Base-by-base conservation (phyloP, 1,140 invertebrate species). In the Fopius arisanus region DNA sequence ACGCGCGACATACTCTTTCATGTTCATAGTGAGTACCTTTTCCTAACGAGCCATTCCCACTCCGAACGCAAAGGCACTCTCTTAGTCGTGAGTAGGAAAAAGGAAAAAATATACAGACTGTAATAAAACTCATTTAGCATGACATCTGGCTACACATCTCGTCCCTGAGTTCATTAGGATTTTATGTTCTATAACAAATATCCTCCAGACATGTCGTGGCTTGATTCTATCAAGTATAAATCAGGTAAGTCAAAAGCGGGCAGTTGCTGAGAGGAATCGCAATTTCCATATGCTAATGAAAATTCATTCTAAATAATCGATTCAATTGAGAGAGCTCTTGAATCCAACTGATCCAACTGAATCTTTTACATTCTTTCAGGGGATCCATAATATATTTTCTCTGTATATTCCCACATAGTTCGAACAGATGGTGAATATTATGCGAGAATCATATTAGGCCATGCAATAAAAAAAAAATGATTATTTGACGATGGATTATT, bases 21-120 rank as follows among this genome's bases (percentile, higher is more conserved):
- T 65, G 62, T 31, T 59, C 54, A 59, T 59, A 23, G 54, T 59
- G 19, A 59, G 54, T 33, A 65, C 62, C 14, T 65, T 65, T 33
- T 65, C 12, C 62, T 65, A 65, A 65, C 62, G 29, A 65, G 62
- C 62, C 12, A 37, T 65, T 33, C 29, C n/a, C 16, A 33, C n/a
- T 16, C 14, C 43, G 16, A 48, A 48, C 43, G 43, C 16, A 48
- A 48, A 48, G 43, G 16, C 43, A 48, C 43, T n/a, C 43, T 48
- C 43, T 3, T n/a, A 14, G 3, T 48, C 43, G 7, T 7, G 43
- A 48, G 43, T 48, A 48, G 10, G 23, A 26, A 14, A 26, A 3
- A 59, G 23, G 23, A 26, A 26, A 59, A 6, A 26, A 59, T 3
- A 26, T 1, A 59, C 9, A 21, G 23, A 28, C 14, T 7, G 23